Percentiles rank a stretch among this genome's conserved stretches.
These are phyloP conservation scores for Silurus meridionalis DNA, from an alignment of 2,113 vertebrate species.

Conservation along the genomic window DNA sequence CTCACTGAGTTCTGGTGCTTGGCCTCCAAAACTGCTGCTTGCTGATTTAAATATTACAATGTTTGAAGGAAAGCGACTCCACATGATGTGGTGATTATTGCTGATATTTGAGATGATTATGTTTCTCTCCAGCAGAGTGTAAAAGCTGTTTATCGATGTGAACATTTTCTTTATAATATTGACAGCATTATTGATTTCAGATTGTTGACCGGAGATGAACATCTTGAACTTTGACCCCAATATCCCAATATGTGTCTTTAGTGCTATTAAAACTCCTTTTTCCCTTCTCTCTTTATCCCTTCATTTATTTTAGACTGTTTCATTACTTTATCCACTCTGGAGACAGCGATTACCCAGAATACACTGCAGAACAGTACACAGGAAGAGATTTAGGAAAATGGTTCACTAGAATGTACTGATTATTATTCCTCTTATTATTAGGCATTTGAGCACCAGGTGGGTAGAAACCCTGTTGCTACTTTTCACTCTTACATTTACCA, in stretches of 20 bases:
- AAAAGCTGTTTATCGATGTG: neutral
- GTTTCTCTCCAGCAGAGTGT: neutral
- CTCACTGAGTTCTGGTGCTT: no score
- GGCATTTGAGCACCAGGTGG: no score
- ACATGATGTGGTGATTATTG: neutral
- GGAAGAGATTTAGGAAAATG: neutral
- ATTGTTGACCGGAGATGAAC: neutral
- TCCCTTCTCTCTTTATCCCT: neutral
- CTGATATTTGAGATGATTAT: neutral
- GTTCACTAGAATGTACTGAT: neutral
- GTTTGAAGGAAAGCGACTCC: neutral
- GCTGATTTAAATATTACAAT: neutral
- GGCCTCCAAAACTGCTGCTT: no score
- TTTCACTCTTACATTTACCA: no score
- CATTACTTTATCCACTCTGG: neutral
- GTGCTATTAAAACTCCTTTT: neutral
- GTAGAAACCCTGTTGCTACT: no score
- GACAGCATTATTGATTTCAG: conserved; percentile 3
- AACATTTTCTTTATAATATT: neutral
- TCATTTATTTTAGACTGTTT: neutral
- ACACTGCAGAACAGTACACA: neutral
- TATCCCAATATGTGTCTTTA: neutral
- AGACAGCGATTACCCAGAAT: neutral
- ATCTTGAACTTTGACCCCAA: neutral
- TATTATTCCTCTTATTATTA: neutral